Conservation (phyloP, 2,113 vertebrate species). For the Ia io region DNA sequence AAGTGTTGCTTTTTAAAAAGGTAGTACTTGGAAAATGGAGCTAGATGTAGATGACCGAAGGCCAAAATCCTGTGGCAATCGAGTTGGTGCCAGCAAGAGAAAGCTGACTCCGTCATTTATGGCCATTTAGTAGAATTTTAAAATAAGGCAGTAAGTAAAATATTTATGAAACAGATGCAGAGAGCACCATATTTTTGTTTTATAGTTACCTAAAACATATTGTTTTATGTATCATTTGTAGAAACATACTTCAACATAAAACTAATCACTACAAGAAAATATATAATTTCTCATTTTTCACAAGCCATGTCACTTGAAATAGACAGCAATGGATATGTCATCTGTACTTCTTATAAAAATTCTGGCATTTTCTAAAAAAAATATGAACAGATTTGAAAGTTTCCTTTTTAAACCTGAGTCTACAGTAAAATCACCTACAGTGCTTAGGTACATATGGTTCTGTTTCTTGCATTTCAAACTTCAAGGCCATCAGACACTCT, state of each 20-base stretch:
- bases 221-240: conserved; percentile 28
- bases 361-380: conserved; percentile 35
- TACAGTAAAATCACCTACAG: conserved; percentile 56
- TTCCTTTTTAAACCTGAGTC: conserved; percentile 64
- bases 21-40: conserved; percentile 30
- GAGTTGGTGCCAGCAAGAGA: not conserved
- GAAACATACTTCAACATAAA: conserved; percentile 43
- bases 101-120: not conserved
- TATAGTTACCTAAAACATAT: conserved; percentile 27
- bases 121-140: not conserved
- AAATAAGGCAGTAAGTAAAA: conserved; percentile 39
- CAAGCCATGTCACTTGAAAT: conserved; percentile 37
- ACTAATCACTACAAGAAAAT: conserved; percentile 42
- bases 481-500: conserved; percentile 63
- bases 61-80: conserved; percentile 37
- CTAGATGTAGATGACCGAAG: conserved; percentile 38
- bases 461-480: conserved; percentile 71
- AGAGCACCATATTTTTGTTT: conserved; percentile 39
- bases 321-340: conserved; percentile 48
- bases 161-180: not conserved
- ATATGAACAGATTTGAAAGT: not conserved
- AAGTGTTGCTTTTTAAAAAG: conserved; percentile 24
- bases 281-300: conserved; percentile 32
- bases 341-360: conserved; percentile 46
- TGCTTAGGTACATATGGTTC: conserved; percentile 49